These are phyloP conservation scores for Sycophila sp. DNA, from an alignment of 1,140 invertebrate species.

Conservation along the genomic window DNA sequence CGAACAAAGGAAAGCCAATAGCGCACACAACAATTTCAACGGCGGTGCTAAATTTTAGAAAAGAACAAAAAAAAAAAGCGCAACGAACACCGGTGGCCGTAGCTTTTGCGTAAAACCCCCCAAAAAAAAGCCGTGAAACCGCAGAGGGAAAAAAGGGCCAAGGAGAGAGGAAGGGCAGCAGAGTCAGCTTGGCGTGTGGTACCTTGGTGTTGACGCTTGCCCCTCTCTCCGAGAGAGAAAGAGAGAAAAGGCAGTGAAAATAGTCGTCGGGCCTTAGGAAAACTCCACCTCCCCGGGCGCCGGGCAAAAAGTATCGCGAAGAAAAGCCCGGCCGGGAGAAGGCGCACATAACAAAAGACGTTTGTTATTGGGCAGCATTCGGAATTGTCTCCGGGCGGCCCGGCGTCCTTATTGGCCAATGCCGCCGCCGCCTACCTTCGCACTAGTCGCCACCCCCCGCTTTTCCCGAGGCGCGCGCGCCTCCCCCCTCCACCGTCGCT, in stretches of 20 bases:
- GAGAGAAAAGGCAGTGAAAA: constrained; percentile 18
- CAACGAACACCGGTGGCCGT: too few species aligned
- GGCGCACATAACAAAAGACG: constrained; percentile 66
- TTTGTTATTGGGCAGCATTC: constrained; percentile 68
- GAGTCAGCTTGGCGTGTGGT: background rate
- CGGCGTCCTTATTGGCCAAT: constrained; percentile 64
- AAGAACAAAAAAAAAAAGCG: too few species aligned
- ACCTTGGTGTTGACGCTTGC: constrained; percentile 3
- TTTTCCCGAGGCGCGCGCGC: constrained; percentile 28
- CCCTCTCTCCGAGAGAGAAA: background rate
- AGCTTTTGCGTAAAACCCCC: too few species aligned
- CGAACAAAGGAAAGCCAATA: too few species aligned
- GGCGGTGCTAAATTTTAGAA: too few species aligned
- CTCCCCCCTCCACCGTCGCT: constrained; percentile 13
- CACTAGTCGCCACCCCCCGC: constrained; percentile 34
- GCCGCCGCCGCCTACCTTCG: constrained; percentile 39
- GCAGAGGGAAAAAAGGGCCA: background rate
- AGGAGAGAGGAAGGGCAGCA: background rate
- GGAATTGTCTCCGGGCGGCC: constrained; percentile 64
- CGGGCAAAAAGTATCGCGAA: background rate
- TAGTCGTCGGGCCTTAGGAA: too few species aligned
- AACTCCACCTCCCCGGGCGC: background rate
- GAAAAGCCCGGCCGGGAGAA: background rate
- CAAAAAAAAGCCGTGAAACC: background rate
- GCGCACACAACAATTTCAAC: too few species aligned